phyloP scores from a whole-genome alignment of 2,888 invertebrate genomes.

The Branchinecta sandiegonensis region DNA sequence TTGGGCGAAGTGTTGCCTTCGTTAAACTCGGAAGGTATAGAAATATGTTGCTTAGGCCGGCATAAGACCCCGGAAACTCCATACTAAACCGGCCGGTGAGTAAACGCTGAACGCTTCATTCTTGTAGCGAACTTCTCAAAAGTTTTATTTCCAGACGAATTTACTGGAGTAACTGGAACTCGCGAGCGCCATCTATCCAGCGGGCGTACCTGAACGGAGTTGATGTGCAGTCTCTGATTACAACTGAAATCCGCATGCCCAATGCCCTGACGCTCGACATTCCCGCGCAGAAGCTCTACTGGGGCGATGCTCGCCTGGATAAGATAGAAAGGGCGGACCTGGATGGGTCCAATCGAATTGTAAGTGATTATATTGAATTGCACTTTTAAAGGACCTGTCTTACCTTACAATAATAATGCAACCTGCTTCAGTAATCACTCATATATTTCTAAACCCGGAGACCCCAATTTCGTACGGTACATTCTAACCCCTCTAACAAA shows the following conservation, averaged over 20 bases:
- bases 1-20: too few species aligned
- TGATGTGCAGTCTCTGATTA: constrained; percentile 52
- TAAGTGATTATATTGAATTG: constrained; percentile 32
- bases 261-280: constrained; percentile 68
- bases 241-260: constrained; percentile 66
- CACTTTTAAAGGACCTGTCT: not conserved
- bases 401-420: too few species aligned
- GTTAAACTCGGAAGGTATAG: too few species aligned
- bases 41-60: too few species aligned
- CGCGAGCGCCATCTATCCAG: constrained; percentile 60
- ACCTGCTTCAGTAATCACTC: too few species aligned
- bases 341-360: constrained; percentile 57
- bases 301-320: constrained; percentile 70
- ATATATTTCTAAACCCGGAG: too few species aligned
- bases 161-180: constrained; percentile 88
- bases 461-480: too few species aligned
- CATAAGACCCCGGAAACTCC: too few species aligned
- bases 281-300: constrained; percentile 52
- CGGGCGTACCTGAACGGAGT: constrained; percentile 54
- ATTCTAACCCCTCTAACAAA: too few species aligned
- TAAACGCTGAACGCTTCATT: too few species aligned
- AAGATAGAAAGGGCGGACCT: constrained; percentile 67
- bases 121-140: too few species aligned
- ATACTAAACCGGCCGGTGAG: too few species aligned
- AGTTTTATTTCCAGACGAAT: constrained; percentile 39